Evolutionary conservation across 2,888 invertebrate species (phyloP).

Genomic region (Mycogona germanica): DNA sequence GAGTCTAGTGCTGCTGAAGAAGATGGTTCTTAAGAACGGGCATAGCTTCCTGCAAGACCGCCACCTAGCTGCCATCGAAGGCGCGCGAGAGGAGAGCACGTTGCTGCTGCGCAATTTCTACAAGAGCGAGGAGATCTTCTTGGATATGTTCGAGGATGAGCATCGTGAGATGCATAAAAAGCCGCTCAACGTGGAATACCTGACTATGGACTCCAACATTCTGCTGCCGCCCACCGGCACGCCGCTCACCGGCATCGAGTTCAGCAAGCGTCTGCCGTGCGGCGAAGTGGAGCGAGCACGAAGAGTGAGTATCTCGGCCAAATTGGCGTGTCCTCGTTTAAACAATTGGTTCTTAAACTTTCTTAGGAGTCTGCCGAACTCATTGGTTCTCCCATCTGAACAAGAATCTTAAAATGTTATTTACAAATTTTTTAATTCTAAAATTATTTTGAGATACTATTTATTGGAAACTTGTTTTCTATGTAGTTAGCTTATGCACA

Average conservation of each 20-base stretch:
- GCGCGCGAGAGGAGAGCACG: constrained; percentile 66
- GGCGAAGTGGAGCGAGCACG: constrained; percentile 86
- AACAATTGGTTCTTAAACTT: background rate
- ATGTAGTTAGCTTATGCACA: no score
- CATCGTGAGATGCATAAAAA: constrained; percentile 83
- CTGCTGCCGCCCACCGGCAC: constrained; percentile 90
- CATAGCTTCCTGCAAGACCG: constrained; percentile 50
- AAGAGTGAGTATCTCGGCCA: no score
- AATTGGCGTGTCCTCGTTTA: background rate
- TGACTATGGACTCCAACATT: constrained; percentile 94
- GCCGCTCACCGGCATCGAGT: constrained; percentile 89
- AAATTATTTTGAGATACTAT: no score
- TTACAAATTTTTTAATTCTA: background rate
- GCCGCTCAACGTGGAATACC: constrained; percentile 78
- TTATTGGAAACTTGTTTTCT: no score
- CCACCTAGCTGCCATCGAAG: constrained; percentile 53
- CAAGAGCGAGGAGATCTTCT: constrained; percentile 94
- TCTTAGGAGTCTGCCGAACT: background rate
- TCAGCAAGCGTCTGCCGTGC: constrained; percentile 85
- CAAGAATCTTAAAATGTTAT: background rate
- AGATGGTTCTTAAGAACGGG: constrained; percentile 43
- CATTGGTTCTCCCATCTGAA: background rate
- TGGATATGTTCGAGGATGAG: constrained; percentile 98
- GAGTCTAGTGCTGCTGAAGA: constrained; percentile 62
- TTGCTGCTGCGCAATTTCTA: constrained; percentile 79